phyloP scores from a whole-genome alignment of 2,888 invertebrate species.

The Limulus polyphemus region DNA sequence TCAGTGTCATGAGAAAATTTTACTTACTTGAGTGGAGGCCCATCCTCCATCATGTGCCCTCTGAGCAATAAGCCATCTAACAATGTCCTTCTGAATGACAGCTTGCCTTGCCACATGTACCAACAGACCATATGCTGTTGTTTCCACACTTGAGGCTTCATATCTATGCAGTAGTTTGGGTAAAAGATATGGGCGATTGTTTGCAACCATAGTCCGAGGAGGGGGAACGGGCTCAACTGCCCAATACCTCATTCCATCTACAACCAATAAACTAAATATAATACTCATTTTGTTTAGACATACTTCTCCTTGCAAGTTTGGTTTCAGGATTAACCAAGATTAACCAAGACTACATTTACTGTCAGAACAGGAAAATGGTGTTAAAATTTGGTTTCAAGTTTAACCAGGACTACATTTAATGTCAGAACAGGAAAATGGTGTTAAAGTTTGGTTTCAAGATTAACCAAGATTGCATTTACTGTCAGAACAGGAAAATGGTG shows the following conservation, averaged over 20 bases:
- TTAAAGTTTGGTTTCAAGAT: no score
- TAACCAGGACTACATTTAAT: no score
- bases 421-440: no score
- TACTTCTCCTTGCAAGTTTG: no score
- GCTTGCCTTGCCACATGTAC: conserved; percentile 78
- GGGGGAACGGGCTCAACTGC: conserved; percentile 61
- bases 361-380: no score
- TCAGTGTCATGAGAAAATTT: neutral
- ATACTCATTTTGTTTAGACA: no score
- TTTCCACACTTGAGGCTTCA: conserved; percentile 82
- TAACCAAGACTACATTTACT: no score
- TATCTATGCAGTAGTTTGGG: conserved; percentile 75
- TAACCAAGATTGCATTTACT: no score
- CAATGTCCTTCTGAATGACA: conserved; percentile 65
- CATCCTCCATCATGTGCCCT: conserved; percentile 73
- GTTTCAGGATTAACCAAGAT: no score
- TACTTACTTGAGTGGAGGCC: conserved; percentile 60
- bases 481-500: no score
- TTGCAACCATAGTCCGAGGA: conserved; percentile 44
- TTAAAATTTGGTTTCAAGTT: no score
- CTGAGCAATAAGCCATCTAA: conserved; percentile 80
- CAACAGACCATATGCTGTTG: conserved; percentile 80
- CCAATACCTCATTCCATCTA: conserved; percentile 73
- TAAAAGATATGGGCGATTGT: conserved; percentile 76
- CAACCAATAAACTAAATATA: neutral